Conservation (phyloP, 2,797 vertebrate species). For the Sebastes miniatus region DNA sequence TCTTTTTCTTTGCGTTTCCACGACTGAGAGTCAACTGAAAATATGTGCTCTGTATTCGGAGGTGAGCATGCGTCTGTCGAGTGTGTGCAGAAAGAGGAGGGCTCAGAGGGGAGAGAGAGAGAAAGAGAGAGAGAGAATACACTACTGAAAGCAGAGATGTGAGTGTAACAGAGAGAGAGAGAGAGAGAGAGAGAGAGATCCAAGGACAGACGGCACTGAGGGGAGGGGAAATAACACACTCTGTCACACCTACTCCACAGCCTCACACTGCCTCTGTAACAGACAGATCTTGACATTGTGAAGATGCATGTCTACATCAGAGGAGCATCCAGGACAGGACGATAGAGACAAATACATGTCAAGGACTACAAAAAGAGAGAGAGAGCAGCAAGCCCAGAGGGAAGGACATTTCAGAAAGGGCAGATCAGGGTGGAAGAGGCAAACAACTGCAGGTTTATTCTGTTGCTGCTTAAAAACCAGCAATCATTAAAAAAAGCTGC, state of each 20-base stretch:
- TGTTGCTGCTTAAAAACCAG: conserved; percentile 24
- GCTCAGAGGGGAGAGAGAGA: conserved; percentile 20
- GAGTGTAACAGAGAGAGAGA: conserved; percentile 7
- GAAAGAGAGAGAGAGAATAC: conserved; percentile 20
- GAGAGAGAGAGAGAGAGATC: conserved; percentile 48
- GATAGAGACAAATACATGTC: conserved; percentile 49
- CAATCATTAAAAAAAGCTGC: conserved; percentile 1
- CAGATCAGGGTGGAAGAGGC: conserved; percentile 9
- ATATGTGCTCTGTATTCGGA: conserved; percentile 36
- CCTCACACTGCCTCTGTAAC: conserved; percentile 31
- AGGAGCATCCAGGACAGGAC: conserved; percentile 48
- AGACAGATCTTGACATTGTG: conserved; percentile 43
- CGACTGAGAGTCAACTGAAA: not conserved
- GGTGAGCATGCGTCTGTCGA: conserved; percentile 27
- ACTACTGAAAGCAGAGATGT: too few relatives aligned
- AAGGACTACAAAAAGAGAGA: conserved; percentile 35
- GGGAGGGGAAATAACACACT: conserved; percentile 55
- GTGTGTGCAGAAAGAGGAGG: conserved; percentile 48
- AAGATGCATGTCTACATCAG: conserved; percentile 55
- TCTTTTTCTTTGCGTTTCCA: not conserved
- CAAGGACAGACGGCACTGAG: conserved; percentile 60
- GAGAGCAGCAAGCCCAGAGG: conserved; percentile 22
- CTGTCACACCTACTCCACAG: conserved; percentile 50
- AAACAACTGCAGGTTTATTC: conserved; percentile 12
- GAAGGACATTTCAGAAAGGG: conserved; percentile 38